Evolutionary conservation across 2,797 vertebrate species (phyloP), one percentile per base, ranked within the genome.

Genomic region (Orestias chungarensis): DNA sequence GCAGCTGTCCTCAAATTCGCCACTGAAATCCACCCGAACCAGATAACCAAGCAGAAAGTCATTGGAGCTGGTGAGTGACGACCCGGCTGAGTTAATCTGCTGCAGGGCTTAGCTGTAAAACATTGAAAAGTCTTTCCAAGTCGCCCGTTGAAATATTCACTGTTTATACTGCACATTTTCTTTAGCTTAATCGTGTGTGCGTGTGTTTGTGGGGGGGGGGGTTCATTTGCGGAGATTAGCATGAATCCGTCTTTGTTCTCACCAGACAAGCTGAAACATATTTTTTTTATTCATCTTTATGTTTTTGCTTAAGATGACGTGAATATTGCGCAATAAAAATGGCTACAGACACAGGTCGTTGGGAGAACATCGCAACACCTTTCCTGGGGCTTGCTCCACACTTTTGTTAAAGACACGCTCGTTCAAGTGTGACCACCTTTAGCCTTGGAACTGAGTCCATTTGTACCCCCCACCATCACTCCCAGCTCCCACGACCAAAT

Each of bases 1-100:
- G 95, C 95, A 70, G 97, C 97, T 0, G 94, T 99, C 80, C 92
- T 98, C 52, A 99, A 99, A 87, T 99, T 99, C 90, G 96, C 98
- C 86, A 98, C 96, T 0, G 98, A 99, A 94, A 99, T 99, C 84
- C 95, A 96, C 23, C 97, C 97, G 0, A 96, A 93, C 76, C 95
- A 95, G 66, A 90, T 99, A 91, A 95, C 94, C 35, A 96, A 96
- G 81, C 97, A 99, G 92, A 99, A 99, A 90, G 98, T 99, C 82
- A 99, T 99, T 0, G 98, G 98, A 0, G 98, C 97, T 40, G 97
- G 98, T 99, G 93, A 89, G 94, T 92, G 85, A 89, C 73, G 20
- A 35, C 71, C 42, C 73, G 29, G 68, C 79, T 68, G 76, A 83
- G 84, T 82, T 77, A 67, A 85, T 82, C 75, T 82, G 57, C 82